Evolutionary conservation across 2,113 vertebrate species (phyloP), one percentile per base, ranked within the genome.

Genomic region (Bettongia penicillata): DNA sequence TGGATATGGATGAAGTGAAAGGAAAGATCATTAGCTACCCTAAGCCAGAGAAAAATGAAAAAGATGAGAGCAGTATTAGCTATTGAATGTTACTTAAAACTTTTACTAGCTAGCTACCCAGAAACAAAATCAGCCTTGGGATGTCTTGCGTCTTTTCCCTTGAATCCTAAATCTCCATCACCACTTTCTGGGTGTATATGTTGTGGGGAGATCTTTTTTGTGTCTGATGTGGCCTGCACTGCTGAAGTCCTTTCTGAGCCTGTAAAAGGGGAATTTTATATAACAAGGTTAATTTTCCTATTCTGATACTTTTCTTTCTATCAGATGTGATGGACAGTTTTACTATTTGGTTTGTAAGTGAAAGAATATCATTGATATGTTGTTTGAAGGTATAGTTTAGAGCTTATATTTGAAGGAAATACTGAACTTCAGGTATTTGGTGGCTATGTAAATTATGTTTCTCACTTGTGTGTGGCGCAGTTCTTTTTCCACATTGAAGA

Each of bases 291-390:
- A 84, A 23, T 84, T 84, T n/a, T 43, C 68, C n/a, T 84, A 3
- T 84, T 43, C n/a, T 43, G 16, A 43, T 23, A 22, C 14, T 57
- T 95, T 95, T 19, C 77, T 95, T 90, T 37, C 49, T 94, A 8
- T 93, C 84, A 84, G 25, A n/a, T 49, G 53, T 95, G 91, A 90
- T 96, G 89, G 24, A 6, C 91, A 93, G 16, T 31, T 31, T 94
- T 43, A n/a, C 26, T 49, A 16, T 91, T 43, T 90, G 26, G 31
- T 94, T 24, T 96, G 96, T 97, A 94, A 52, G 84, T 93, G 43
- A 47, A 91, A n/a, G 92, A 50, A 47, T 26, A 53, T 53, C 28
- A 51, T 92, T 91, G 52, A 31, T 53, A 48, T 61, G 37, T 48
- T 68, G 68, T 95, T 94, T 94, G n/a, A 43, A 43, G 37, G 68